A percentile compares a stretch with the other conserved stretches of the same genome.
Conservation (phyloP, 2,888 invertebrate genomes). For the Machimus rusticus region DNA sequence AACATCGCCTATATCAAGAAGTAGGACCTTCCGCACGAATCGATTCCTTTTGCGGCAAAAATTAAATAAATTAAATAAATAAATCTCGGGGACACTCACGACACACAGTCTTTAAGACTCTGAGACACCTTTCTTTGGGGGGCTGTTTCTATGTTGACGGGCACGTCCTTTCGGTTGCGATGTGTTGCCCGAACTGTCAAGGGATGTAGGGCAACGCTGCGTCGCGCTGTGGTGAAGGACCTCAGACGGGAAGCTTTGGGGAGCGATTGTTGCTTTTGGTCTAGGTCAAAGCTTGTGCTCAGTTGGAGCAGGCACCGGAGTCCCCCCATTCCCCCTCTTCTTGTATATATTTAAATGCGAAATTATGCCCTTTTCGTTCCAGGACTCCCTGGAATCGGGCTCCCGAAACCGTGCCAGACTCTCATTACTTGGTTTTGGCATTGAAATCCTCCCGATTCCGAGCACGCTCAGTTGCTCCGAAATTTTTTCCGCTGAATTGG, state of each 20-base stretch:
- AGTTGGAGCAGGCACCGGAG: neutral
- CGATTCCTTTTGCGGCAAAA: neutral
- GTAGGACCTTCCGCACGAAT: neutral
- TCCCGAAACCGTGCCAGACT: neutral
- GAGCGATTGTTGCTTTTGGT: conserved; percentile 39
- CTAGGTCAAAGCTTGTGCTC: conserved; percentile 20
- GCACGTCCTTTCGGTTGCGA: conserved; percentile 18
- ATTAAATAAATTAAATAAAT: neutral
- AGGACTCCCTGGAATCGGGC: neutral
- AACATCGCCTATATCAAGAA: neutral
- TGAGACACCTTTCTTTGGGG: neutral
- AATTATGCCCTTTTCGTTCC: neutral
- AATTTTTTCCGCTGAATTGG: neutral
- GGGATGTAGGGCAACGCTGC: conserved; percentile 26
- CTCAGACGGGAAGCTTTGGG: neutral
- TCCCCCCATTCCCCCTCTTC: neutral
- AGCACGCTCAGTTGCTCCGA: neutral
- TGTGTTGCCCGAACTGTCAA: conserved; percentile 18
- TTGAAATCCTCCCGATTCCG: neutral
- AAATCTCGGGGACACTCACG: neutral
- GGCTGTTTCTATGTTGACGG: neutral
- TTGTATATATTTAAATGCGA: neutral
- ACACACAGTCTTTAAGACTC: neutral
- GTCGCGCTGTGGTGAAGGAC: conserved; percentile 10
- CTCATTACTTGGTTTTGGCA: neutral